Evolutionary conservation across 2,797 vertebrate species (phyloP).

Genomic region (Myotis planiceps): DNA sequence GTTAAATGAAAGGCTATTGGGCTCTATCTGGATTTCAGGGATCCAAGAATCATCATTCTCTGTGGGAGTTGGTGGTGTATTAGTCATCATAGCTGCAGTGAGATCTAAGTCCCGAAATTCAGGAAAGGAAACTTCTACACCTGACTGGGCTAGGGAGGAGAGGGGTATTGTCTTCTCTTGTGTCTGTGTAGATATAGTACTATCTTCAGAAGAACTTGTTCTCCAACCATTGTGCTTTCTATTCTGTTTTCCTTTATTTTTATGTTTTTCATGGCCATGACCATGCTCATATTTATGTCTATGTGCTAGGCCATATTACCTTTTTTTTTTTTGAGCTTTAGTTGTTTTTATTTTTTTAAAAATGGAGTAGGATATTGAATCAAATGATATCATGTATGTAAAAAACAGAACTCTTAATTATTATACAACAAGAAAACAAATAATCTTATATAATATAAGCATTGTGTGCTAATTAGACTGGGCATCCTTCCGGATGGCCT

Average conservation of each 20-base stretch:
- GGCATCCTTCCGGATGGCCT: too few species aligned
- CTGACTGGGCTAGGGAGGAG: not conserved
- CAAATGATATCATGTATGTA: not conserved
- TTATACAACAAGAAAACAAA: not conserved
- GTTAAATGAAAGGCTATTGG: constrained; percentile 69
- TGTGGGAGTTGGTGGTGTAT: not conserved
- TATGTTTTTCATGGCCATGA: constrained; percentile 67
- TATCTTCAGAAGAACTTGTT: constrained; percentile 84
- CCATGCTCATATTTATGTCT: constrained; percentile 29
- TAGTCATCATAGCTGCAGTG: not conserved
- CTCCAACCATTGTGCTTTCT: constrained; percentile 58
- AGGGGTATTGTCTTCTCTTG: not conserved
- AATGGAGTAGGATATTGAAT: not conserved
- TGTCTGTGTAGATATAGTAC: not conserved
- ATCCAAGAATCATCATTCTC: constrained; percentile 13
- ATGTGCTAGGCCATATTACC: not conserved
- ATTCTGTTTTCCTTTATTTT: constrained; percentile 70
- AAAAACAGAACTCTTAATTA: not conserved
- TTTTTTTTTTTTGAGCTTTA: not conserved
- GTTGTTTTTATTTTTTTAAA: not conserved
- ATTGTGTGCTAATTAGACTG: too few species aligned
- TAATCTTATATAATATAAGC: not conserved
- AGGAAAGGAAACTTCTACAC: not conserved
- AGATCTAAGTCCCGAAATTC: constrained; percentile 64
- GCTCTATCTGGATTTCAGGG: constrained; percentile 44